phyloP scores from a whole-genome alignment of 2,113 vertebrate species.

The Reinhardtius hippoglossoides region DNA sequence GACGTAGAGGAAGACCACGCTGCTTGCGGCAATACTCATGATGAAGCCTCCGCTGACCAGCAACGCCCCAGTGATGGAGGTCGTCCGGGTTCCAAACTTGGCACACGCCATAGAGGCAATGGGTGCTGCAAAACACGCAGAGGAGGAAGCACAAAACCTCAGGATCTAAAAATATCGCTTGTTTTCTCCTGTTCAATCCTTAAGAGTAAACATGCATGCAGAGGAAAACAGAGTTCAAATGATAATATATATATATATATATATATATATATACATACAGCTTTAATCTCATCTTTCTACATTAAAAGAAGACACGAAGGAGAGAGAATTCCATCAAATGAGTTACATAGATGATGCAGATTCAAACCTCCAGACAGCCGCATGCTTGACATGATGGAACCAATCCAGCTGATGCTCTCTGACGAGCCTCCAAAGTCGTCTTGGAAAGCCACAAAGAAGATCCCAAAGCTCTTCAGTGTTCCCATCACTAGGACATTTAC shows the following conservation, averaged over 20 bases:
- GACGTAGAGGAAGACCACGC: slow-evolving; percentile 88
- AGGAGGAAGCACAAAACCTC: neutral
- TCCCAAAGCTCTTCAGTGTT: slow-evolving; percentile 90
- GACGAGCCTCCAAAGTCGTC: slow-evolving; percentile 90
- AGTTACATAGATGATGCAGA: neutral
- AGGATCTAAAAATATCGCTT: neutral
- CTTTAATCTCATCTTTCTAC: too few species aligned
- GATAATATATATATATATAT: too few species aligned
- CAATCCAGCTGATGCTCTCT: slow-evolving; percentile 92
- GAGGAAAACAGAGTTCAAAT: neutral
- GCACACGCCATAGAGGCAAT: slow-evolving; percentile 85
- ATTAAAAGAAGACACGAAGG: too few species aligned
- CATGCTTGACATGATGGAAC: slow-evolving; percentile 93
- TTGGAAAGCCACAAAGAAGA: slow-evolving; percentile 94
- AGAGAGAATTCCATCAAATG: neutral
- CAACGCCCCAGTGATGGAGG: slow-evolving; percentile 84
- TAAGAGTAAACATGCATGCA: neutral
- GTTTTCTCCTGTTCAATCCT: neutral
- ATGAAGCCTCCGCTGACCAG: slow-evolving; percentile 88
- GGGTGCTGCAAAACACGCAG: slow-evolving; percentile 80
- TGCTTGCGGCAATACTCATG: slow-evolving; percentile 88
- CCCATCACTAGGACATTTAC: slow-evolving; percentile 93
- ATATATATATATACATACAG: too few species aligned
- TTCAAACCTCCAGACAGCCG: slow-evolving; percentile 89
- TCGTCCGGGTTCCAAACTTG: slow-evolving; percentile 82